phyloP scores from a whole-genome alignment of 2,888 invertebrate genomes.

The Himalopsyche kuldschensis region DNA sequence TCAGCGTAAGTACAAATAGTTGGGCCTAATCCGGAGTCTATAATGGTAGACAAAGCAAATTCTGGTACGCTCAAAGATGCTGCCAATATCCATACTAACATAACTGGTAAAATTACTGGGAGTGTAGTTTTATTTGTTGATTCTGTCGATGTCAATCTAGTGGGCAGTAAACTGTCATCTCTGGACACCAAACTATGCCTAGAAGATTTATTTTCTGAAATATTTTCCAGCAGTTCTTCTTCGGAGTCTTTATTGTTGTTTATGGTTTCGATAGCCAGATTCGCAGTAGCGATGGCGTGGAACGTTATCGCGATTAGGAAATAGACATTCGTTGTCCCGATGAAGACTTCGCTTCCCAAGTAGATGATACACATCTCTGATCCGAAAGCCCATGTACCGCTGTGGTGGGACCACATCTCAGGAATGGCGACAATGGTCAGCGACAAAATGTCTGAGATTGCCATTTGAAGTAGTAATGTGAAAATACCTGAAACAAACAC shows the following conservation, averaged over 20 bases:
- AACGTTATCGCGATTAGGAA: conserved; percentile 60
- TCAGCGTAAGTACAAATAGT: conserved; percentile 59
- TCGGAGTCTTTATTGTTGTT: conserved; percentile 52
- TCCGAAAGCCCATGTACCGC: conserved; percentile 58
- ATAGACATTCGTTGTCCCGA: conserved; percentile 60
- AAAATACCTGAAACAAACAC: conserved; percentile 55
- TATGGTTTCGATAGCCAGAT: conserved; percentile 43
- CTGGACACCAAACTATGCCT: conserved; percentile 56
- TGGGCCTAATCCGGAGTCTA: conserved; percentile 48
- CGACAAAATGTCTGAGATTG: conserved; percentile 55
- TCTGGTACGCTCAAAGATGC: conserved; percentile 64
- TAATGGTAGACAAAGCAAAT: conserved; percentile 57
- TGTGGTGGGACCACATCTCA: conserved; percentile 59
- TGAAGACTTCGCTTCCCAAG: conserved; percentile 59
- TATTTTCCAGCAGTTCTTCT: conserved; percentile 47
- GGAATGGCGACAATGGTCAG: conserved; percentile 53
- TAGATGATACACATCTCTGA: conserved; percentile 56
- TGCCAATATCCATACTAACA: conserved; percentile 62
- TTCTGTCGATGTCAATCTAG: conserved; percentile 45
- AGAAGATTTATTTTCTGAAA: conserved; percentile 55
- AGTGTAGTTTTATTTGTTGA: conserved; percentile 45
- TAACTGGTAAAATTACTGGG: conserved; percentile 57
- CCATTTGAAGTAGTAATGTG: conserved; percentile 58
- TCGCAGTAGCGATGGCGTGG: conserved; percentile 60
- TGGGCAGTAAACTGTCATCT: conserved; percentile 47